These are phyloP conservation scores for Pelobates cultripes DNA, from an alignment of 2,797 vertebrate genomes.

Conservation along the genomic window DNA sequence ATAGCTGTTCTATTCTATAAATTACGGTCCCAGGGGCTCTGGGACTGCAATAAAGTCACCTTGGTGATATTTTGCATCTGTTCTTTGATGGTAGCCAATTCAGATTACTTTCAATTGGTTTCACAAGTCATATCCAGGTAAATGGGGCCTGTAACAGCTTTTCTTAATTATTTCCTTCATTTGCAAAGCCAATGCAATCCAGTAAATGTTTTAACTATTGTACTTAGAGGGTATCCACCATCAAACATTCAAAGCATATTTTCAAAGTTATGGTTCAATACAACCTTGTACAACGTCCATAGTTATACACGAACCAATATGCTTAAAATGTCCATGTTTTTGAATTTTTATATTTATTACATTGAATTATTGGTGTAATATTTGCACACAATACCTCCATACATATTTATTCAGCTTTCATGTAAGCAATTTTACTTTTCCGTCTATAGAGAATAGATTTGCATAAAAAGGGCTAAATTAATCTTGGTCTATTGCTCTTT, in stretches of 20 bases:
- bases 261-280: background rate
- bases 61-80: constrained; percentile 49
- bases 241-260: background rate
- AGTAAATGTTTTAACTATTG: background rate
- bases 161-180: constrained; percentile 46
- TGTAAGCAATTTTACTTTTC: too few species aligned
- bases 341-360: too few species aligned
- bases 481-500: too few species aligned
- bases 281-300: background rate
- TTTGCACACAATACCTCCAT: too few species aligned
- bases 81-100: constrained; percentile 54
- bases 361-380: too few species aligned
- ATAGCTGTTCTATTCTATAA: constrained; percentile 40
- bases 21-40: constrained; percentile 41
- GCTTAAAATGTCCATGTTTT: too few species aligned
- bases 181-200: constrained; percentile 28
- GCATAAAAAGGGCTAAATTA: too few species aligned
- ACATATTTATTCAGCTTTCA: too few species aligned
- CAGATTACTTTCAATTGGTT: constrained; percentile 35
- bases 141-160: constrained; percentile 52
- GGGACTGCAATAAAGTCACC: constrained; percentile 50
- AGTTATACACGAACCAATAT: too few species aligned
- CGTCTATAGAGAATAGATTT: too few species aligned
- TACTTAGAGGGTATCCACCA: background rate
- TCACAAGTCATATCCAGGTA: constrained; percentile 45